Evolutionary conservation across 2,797 vertebrate species (phyloP).

Genomic region (Pygocentrus nattereri): DNA sequence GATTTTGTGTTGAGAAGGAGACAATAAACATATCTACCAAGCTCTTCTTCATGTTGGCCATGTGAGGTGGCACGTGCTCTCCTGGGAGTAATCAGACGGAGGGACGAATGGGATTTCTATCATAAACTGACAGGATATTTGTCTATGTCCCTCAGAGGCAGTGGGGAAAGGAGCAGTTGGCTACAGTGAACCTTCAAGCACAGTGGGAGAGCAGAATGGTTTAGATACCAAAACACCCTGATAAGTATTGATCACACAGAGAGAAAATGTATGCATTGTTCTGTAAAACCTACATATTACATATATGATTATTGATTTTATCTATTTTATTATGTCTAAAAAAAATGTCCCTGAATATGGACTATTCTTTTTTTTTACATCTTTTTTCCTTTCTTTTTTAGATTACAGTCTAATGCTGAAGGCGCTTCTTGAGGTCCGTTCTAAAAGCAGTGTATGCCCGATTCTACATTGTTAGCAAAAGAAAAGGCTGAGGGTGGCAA

Average conservation of each 20-base stretch:
- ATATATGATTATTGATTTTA: not conserved
- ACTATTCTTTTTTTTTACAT: not conserved
- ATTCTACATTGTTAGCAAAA: constrained; percentile 44
- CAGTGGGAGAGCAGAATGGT: not conserved
- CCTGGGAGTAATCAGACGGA: not conserved
- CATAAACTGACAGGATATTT: constrained; percentile 7
- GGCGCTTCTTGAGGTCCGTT: not conserved
- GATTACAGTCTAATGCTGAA: not conserved
- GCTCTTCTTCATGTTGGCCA: not conserved
- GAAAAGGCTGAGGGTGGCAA: constrained; percentile 51
- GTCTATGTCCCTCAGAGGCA: constrained; percentile 13
- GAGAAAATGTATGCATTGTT: constrained; percentile 60
- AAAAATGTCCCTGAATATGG: not conserved
- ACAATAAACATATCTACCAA: not conserved
- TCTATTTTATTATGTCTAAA: not conserved
- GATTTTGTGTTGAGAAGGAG: not conserved
- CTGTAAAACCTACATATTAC: not conserved
- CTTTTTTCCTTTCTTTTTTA: not conserved
- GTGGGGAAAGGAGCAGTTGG: constrained; percentile 4
- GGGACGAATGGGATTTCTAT: constrained; percentile 17
- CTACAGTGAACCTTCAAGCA: not conserved
- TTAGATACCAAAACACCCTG: constrained; percentile 41
- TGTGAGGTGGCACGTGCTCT: not conserved
- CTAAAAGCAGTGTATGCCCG: not conserved
- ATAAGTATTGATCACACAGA: constrained; percentile 66